Base-by-base conservation (phyloP, 53 echinoderm and acorn worm species). In the Astropecten irregularis region DNA sequence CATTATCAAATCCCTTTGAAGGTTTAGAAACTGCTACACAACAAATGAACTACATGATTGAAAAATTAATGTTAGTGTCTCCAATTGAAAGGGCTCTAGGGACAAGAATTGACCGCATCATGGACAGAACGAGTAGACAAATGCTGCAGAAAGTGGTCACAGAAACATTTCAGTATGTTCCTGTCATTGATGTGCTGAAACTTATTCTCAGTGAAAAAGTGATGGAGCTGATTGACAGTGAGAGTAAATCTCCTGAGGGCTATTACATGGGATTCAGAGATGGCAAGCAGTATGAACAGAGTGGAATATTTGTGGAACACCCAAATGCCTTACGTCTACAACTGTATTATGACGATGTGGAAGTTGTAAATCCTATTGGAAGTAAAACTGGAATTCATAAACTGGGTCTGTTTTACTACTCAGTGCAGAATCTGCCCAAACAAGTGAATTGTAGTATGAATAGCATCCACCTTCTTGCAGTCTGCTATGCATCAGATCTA, bases 261-360 rank as follows among this genome's bases (percentile, higher is more conserved):
- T 29, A 61, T 61, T 25, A 30, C 2, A n/a, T 21, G 16, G 52
- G 53, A 28, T 79, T 49, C 61, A 57, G 20, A 21, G 70, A 70
- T 70, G 70, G 70, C 3, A 26, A 22, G 44, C 70, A 70, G 70
- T 70, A 70, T 70, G 27, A 47, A 44, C 70, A 46, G 8, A 26
- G 22, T 70, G 61, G 70, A 55, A 82, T 47, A 65, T 82, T 82
- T 59, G 14, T 21, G 16, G 49, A 66, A 16, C 67, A 82, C 33
- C 57, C 66, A 40, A 6, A 52, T 79, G 79, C 77, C 21, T 46
- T 88, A 38, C 34, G 89, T 22, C 30, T 89, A 6, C 84, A 89
- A 13, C 68, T 89, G 42, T 89, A 66, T 66, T 84, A 84, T 76
- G 89, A 89, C 68, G 89, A 89, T 66, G 67, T 89, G 8, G 84